A percentile compares a stretch with the other conserved stretches of the same genome.
Evolutionary conservation across 2,888 invertebrate species (phyloP).

Genomic region (Ctena decussata): DNA sequence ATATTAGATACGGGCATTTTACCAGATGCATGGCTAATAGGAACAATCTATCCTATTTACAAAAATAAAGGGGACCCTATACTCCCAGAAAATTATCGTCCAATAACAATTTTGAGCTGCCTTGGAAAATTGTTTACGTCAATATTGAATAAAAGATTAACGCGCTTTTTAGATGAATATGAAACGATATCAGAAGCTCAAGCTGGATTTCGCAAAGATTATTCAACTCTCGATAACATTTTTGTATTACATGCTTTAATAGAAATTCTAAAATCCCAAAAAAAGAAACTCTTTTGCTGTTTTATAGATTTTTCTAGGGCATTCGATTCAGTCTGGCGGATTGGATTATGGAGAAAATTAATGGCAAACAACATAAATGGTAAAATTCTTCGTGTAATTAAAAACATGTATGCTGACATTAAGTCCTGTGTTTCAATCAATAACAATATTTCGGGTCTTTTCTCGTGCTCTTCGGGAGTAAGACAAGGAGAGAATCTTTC

Average conservation of each 20-base stretch:
- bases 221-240: constrained; percentile 38
- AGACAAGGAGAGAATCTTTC: constrained; percentile 36
- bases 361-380: constrained; percentile 22
- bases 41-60: constrained; percentile 26
- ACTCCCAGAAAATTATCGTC: constrained; percentile 29
- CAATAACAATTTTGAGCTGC: constrained; percentile 41
- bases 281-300: constrained; percentile 28
- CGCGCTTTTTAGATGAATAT: constrained; percentile 12
- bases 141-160: constrained; percentile 35
- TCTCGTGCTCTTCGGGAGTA: constrained; percentile 14
- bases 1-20: constrained; percentile 24
- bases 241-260: constrained; percentile 24
- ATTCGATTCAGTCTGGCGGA: constrained; percentile 38
- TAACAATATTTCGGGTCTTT: not conserved
- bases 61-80: constrained; percentile 32
- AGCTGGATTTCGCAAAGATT: constrained; percentile 33
- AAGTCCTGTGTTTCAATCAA: constrained; percentile 26
- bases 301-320: constrained; percentile 30
- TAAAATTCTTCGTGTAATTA: constrained; percentile 32
- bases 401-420: constrained; percentile 38
- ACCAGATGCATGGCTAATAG: constrained; percentile 26
- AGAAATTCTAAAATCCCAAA: constrained; percentile 19
- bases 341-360: constrained; percentile 34
- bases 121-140: constrained; percentile 47
- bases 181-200: constrained; percentile 31